Conservation (phyloP, 2,113 vertebrate species). For the Brachyhypopomus occidentalis region DNA sequence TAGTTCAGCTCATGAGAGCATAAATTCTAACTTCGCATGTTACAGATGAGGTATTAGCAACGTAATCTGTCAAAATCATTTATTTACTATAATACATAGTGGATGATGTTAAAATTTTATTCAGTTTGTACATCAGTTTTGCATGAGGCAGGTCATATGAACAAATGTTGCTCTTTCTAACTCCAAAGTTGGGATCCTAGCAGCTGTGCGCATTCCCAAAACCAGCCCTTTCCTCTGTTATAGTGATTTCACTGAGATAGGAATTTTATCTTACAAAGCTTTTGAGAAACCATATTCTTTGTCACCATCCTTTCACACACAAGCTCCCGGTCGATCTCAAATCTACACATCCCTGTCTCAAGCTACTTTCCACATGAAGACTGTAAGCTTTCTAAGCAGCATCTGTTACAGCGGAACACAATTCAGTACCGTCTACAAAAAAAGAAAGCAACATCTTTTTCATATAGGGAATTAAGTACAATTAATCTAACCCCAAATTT, state of each 20-base stretch:
- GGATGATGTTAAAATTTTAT: conserved; percentile 79
- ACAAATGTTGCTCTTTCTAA: conserved; percentile 65
- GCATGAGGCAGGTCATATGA: conserved; percentile 68
- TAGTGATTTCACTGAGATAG: conserved; percentile 54
- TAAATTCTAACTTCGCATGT: no score
- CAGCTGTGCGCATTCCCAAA: conserved; percentile 69
- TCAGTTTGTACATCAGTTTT: conserved; percentile 76
- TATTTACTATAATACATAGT: conserved; percentile 92
- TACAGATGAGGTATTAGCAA: not conserved
- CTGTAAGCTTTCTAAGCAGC: conserved; percentile 74
- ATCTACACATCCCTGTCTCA: conserved; percentile 47
- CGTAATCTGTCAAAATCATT: conserved; percentile 88
- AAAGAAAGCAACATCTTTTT: conserved; percentile 50
- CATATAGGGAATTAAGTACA: conserved; percentile 66
- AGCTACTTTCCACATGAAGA: conserved; percentile 51
- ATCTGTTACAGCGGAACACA: conserved; percentile 73
- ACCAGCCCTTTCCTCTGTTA: conserved; percentile 53
- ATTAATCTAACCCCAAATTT: conserved; percentile 72
- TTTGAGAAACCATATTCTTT: conserved; percentile 38
- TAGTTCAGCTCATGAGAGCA: no score
- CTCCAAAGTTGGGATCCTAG: conserved; percentile 80
- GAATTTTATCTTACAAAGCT: conserved; percentile 51
- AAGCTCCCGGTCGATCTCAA: conserved; percentile 47
- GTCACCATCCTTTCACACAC: conserved; percentile 41
- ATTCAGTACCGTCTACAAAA: conserved; percentile 82